Evolutionary conservation across 2,888 invertebrate genomes (phyloP).

Genomic region (Selenia dentaria): DNA sequence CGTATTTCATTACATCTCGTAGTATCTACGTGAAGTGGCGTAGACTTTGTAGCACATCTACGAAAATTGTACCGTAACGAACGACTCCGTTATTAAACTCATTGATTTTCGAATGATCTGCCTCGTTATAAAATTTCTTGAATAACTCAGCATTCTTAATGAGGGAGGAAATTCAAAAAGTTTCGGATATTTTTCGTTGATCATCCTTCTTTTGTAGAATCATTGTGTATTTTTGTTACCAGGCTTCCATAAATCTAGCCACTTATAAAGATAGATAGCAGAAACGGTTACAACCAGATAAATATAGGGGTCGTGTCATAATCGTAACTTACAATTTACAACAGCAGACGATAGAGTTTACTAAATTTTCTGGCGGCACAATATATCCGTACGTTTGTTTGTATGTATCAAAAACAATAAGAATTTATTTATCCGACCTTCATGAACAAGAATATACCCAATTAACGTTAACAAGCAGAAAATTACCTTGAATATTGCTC

Average conservation of each 20-base stretch:
- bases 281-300: slow-evolving; percentile 23
- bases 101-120: slow-evolving; percentile 56
- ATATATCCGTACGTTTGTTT: neutral
- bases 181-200: slow-evolving; percentile 33
- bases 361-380: slow-evolving; percentile 3
- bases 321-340: slow-evolving; percentile 36
- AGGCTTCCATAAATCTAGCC: slow-evolving; percentile 28
- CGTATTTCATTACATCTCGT: too few species aligned
- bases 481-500: slow-evolving; percentile 21
- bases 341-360: slow-evolving; percentile 19
- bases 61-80: too few species aligned
- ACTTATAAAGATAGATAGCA: slow-evolving; percentile 28
- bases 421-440: slow-evolving; percentile 2
- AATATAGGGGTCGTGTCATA: slow-evolving; percentile 32
- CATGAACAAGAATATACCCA: slow-evolving; percentile 11
- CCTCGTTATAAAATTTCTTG: slow-evolving; percentile 53
- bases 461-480: slow-evolving; percentile 24
- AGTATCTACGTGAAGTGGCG: too few species aligned
- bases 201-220: slow-evolving; percentile 21
- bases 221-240: slow-evolving; percentile 23
- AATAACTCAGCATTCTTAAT: slow-evolving; percentile 54
- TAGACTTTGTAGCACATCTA: too few species aligned
- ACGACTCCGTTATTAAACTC: slow-evolving; percentile 51
- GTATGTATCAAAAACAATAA: slow-evolving; percentile 6
- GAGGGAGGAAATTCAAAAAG: slow-evolving; percentile 43